phyloP scores from a whole-genome alignment of 2,113 vertebrate genomes.

The Plotosus lineatus region DNA sequence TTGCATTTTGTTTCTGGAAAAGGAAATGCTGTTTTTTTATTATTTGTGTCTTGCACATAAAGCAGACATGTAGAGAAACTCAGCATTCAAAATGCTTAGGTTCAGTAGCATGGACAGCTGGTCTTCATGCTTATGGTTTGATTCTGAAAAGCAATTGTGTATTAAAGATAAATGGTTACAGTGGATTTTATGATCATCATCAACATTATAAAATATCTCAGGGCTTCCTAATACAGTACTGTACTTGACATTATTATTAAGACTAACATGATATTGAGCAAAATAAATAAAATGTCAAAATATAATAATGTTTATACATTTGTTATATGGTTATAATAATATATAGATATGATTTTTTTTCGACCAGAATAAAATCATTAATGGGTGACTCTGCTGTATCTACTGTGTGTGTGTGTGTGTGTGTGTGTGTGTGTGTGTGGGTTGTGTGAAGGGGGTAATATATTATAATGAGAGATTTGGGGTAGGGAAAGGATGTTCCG shows the following conservation, averaged over 20 bases:
- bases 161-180: background rate
- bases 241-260: too few species aligned
- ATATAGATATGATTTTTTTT: too few species aligned
- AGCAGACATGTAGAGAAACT: conserved; percentile 22
- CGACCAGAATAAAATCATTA: background rate
- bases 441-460: conserved; percentile 2
- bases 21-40: background rate
- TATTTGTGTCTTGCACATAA: conserved; percentile 16
- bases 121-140: conserved; percentile 22
- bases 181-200: background rate
- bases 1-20: background rate
- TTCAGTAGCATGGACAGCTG: conserved; percentile 23
- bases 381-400: conserved; percentile 1
- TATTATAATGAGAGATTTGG: conserved; percentile 32
- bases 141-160: background rate
- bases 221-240: too few species aligned
- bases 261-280: too few species aligned
- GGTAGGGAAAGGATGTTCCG: conserved; percentile 39
- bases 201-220: background rate
- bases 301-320: too few species aligned
- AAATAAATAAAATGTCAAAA: too few species aligned
- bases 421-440: conserved; percentile 17
- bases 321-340: too few species aligned
- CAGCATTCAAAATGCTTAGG: conserved; percentile 12
- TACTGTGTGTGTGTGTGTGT: background rate